Evolutionary conservation across 2,113 vertebrate genomes (phyloP), one percentile per base, ranked within the genome.

Genomic region (Penelope pileata): DNA sequence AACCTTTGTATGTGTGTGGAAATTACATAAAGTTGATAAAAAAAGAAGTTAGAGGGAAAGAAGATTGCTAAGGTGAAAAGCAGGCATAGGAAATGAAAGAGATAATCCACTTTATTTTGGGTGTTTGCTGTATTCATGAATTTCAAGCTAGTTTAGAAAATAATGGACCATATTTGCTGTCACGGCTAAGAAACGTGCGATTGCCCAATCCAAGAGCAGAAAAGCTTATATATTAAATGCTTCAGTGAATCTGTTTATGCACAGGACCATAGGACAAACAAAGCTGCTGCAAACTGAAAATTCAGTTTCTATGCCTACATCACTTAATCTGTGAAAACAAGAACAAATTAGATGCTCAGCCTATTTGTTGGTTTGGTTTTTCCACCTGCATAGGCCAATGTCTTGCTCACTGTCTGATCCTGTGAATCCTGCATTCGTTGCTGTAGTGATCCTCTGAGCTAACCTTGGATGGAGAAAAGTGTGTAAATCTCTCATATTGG

Each of bases 211-310:
- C n/a, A 51, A 45, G 36, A 59, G 9, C 1, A 62, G 36, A 18
- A 62, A 27, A 62, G 24, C n/a, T 58, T 7, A 59, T 45, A 13
- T 2, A 13, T 38, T 48, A 42, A 38, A 47, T 29, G 22, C 51
- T 60, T 43, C 9, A 18, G 23, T 43, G 79, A 34, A 47, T 43
- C 45, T 48, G 7, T 38, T 76, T 76, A 69, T 19, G 21, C 16
- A 47, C 0, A 1, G 43, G 54, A 58, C 19, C 21, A 70, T 54
- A 74, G n/a, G 19, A 80, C 45, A 81, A 77, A 80, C 0, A 0
- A 5, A n/a, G 26, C 3, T 73, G 14, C 10, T 66, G 15, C n/a
- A 63, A 67, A 70, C 2, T 42, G 23, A 81, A 88, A 66, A 70
- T 67, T 47, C 9, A 80, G 7, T 14, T 73, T 13, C 16, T 24